These are phyloP conservation scores for Dipodomys spectabilis DNA, from an alignment of 2,113 vertebrate genomes.

Conservation along the genomic window DNA sequence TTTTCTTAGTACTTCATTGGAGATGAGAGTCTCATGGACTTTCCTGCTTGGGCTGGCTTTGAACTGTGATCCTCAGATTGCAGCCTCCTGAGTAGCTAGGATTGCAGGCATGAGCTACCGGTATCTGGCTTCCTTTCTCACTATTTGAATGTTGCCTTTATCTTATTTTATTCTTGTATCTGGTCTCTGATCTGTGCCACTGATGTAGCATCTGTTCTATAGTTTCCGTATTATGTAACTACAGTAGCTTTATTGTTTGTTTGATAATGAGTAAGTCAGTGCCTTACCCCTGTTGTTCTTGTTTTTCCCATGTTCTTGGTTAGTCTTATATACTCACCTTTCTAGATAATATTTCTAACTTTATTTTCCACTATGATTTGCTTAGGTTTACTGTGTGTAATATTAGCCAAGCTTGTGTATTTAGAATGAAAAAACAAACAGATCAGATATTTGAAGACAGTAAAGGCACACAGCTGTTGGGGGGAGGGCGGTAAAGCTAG, in stretches of 20 bases:
- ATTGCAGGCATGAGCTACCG: too few species aligned
- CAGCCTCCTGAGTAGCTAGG: too few species aligned
- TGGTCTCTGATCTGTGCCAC: not conserved
- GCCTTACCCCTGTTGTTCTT: conserved; percentile 26
- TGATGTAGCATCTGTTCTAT: not conserved
- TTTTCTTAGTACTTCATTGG: too few species aligned
- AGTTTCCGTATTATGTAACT: not conserved
- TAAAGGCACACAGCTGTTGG: not conserved
- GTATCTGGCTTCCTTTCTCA: not conserved
- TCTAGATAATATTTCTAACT: not conserved
- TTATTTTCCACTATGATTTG: conserved; percentile 23
- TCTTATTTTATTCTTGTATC: conserved; percentile 39
- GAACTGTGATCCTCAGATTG: too few species aligned
- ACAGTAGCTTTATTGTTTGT: conserved; percentile 36
- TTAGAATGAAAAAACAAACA: not conserved
- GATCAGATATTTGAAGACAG: conserved; percentile 23
- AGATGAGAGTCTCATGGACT: too few species aligned
- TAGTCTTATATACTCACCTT: conserved; percentile 27
- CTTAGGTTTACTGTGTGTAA: conserved; percentile 20
- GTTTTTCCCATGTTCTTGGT: conserved; percentile 52
- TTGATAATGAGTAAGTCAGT: conserved; percentile 3
- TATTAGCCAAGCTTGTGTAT: not conserved
- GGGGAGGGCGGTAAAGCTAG: not conserved
- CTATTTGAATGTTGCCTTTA: conserved; percentile 43
- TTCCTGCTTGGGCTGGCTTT: too few species aligned